Evolutionary conservation across 2,113 vertebrate species (phyloP), one percentile per base, ranked within the genome.

Genomic region (Steatornis caripensis): DNA sequence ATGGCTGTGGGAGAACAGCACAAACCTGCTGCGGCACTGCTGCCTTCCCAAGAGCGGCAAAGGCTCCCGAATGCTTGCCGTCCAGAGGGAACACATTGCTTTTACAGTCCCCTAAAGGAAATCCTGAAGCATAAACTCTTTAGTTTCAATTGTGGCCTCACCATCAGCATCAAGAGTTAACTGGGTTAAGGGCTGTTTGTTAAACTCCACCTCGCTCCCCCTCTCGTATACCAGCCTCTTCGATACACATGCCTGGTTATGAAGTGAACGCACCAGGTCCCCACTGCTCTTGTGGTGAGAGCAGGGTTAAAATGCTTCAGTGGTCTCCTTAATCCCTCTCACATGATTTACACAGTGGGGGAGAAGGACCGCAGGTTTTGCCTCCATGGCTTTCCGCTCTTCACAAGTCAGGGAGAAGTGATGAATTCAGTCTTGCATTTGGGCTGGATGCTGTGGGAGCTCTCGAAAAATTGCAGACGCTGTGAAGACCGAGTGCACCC

Each of bases 241-340:
- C 23, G 45, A 96, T 65, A 71, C 83, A 60, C 48, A 70, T 37
- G 53, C 18, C 74, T 4, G 5, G 20, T 36, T 66, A 41, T 36
- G 45, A 83, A n/a, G 54, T 3, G 74, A 71, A 58, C 76, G 23
- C 9, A 14, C 45, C 43, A 7, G 20, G 41, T 71, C 45, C 46
- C 29, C 37, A 30, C 22, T 5, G 84, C 65, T 71, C 69, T 70
- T 16, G n/a, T 0, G 0, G 92, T 19, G n/a, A 76, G 64, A 89
- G 36, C 30, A 86, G 85, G 48, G 71, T 84, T 94, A 89, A 94
- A 92, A 96, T 89, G 91, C 95, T 80, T 65, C 48, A 15, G 64
- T 64, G 62, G 45, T 69, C 95, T 66, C 66, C 26, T 82, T 90
- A 82, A 95, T 96, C 64, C 87, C 75, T 93, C 82, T 95, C 93